These are phyloP conservation scores for Lepus timidus DNA, from an alignment of 2,113 vertebrate species.

Conservation along the genomic window DNA sequence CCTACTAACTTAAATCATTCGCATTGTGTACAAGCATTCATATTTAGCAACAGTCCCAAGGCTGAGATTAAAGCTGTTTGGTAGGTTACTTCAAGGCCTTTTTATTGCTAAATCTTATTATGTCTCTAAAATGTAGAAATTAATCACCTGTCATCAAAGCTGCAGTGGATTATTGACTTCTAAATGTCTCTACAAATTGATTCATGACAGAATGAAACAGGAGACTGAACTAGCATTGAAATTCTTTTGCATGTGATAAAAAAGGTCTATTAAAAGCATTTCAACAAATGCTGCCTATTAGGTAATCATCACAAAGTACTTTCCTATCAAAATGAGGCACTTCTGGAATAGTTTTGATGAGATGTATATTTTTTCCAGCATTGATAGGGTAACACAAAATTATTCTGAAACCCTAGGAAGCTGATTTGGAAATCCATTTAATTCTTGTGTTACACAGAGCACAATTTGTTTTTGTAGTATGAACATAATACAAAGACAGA, in stretches of 20 bases:
- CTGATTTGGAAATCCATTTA: conserved; percentile 83
- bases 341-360: conserved; percentile 87
- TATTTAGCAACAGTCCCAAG: conserved; percentile 92
- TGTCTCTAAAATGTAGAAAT: conserved; percentile 93
- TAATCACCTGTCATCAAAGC: conserved; percentile 93
- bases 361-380: conserved; percentile 77
- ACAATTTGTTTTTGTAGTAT: conserved; percentile 69
- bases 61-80: conserved; percentile 92
- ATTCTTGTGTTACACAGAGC: conserved; percentile 77
- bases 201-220: conserved; percentile 92
- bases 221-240: conserved; percentile 89
- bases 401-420: conserved; percentile 84
- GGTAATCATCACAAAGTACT: conserved; percentile 90
- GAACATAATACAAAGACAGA: conserved; percentile 67
- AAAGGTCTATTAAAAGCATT: conserved; percentile 90
- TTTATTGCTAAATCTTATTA: conserved; percentile 94
- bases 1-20: conserved; percentile 89
- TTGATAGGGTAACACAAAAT: conserved; percentile 78
- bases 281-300: conserved; percentile 90
- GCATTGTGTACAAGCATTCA: conserved; percentile 90
- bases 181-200: conserved; percentile 93
- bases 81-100: conserved; percentile 93
- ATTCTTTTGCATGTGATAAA: conserved; percentile 90
- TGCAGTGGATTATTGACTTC: conserved; percentile 93
- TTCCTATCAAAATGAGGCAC: conserved; percentile 87